Conservation (phyloP, 2,797 vertebrate species). For the Parauchenoglanis ngamensis region DNA sequence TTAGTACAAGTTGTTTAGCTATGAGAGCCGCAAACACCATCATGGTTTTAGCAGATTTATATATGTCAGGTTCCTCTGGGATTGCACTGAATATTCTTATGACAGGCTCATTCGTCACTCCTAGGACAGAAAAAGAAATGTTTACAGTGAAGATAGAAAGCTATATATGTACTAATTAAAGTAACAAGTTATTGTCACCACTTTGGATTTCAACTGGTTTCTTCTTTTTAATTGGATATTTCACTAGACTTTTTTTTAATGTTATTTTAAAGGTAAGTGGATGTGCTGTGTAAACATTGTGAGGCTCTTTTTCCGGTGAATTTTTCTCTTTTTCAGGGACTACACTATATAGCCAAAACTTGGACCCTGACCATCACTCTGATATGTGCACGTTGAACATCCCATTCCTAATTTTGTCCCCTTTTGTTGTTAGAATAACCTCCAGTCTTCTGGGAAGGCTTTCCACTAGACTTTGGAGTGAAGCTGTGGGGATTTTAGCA, state of each 20-base stretch:
- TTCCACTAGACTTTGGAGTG: not conserved
- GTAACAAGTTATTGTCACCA: not conserved
- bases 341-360: not conserved
- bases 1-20: not conserved
- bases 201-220: not conserved
- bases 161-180: not conserved
- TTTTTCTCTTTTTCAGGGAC: no score
- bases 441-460: not conserved
- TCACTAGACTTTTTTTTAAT: no score
- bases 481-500: no score
- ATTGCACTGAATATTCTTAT: not conserved
- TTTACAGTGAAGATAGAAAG: not conserved
- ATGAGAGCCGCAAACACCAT: not conserved
- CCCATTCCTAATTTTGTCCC: not conserved
- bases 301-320: not conserved
- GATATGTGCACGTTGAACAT: not conserved
- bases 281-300: not conserved
- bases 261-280: no score
- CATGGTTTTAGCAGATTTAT: not conserved
- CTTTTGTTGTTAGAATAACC: not conserved
- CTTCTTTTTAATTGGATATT: not conserved
- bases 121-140: not conserved
- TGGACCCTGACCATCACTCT: not conserved
- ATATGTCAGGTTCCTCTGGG: not conserved
- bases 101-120: not conserved